Evolutionary conservation across 23 tunicate species (phyloP).

Genomic region (Styela clava): DNA sequence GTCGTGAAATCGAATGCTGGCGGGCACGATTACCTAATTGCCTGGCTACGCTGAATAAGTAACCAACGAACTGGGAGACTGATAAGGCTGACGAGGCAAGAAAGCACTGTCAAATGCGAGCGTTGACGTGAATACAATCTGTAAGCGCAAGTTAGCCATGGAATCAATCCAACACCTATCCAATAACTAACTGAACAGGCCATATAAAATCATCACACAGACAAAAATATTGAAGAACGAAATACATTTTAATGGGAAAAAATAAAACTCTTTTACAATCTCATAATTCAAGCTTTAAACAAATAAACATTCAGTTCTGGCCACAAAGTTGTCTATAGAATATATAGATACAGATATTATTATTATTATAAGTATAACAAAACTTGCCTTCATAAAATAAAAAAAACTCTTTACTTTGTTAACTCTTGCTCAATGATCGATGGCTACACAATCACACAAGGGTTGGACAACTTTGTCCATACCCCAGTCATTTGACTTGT

Average conservation of each 20-base stretch:
- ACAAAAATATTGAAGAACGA: constrained; percentile 16
- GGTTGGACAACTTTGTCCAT: too few species aligned
- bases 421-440: constrained; percentile 30
- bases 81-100: background rate
- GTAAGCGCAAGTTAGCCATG: too few species aligned
- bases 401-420: constrained; percentile 24
- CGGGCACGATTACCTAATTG: background rate
- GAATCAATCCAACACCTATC: too few species aligned
- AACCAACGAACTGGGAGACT: background rate
- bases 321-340: constrained; percentile 29
- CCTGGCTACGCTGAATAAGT: background rate
- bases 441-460: constrained; percentile 15
- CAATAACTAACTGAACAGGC: background rate
- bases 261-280: constrained; percentile 78
- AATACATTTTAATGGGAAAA: constrained; percentile 62
- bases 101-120: too few species aligned
- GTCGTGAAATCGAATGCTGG: background rate
- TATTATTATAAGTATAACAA: constrained; percentile 8
- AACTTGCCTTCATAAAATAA: constrained; percentile 27
- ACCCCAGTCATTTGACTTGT: too few species aligned
- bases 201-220: background rate
- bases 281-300: constrained; percentile 37
- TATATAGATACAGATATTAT: constrained; percentile 18
- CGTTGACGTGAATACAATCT: too few species aligned
- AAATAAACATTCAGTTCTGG: constrained; percentile 29